Evolutionary conservation across 1,140 invertebrate species (phyloP), one percentile per base, ranked within the genome.

Genomic region (Eubasilissa regina): DNA sequence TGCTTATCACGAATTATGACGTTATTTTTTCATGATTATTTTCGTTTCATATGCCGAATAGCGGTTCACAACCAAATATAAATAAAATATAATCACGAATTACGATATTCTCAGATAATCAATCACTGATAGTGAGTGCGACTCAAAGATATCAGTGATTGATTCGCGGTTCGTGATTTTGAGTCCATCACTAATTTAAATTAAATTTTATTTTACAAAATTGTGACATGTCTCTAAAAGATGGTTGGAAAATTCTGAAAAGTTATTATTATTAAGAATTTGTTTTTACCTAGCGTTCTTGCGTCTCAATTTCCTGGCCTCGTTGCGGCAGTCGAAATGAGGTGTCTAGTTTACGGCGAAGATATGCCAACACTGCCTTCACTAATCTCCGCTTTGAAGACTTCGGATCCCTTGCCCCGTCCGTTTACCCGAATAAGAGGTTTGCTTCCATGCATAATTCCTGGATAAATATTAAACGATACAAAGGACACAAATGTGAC

Each of bases 331-430:
- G 25, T n/a, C n/a, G 55, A 58, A 58, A 17, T 58, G 21, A 58
- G 21, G 17, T 58, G 21, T 58, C 17, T 58, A 58, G 17, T 58
- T 58, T 58, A 58, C 55, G 55, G 15, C 55, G 21, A 58, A 15
- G 55, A 58, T 58, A 15, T 58, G 55, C 55, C 21, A 58, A 58
- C 17, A 58, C 17, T 58, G 15, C 55, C 17, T 58, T 58, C 55
- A 21, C 55, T 58, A 58, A 58, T 13, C 55, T 7, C 21, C 55
- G 3, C 55, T 13, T 15, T 21, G 12, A 58, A 58, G 15, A 58
- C 55, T 58, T 15, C 11, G 17, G 9, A 13, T 58, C 17, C 55
- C 17, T 21, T n/a, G n/a, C n/a, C n/a, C 7, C 0, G n/a, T 19
- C 17, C n/a, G 15, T 21, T 58, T 58, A 58, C 15, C 25, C 25